These are phyloP conservation scores for Timema podura DNA, from an alignment of 2,888 invertebrate species.

Conservation along the genomic window DNA sequence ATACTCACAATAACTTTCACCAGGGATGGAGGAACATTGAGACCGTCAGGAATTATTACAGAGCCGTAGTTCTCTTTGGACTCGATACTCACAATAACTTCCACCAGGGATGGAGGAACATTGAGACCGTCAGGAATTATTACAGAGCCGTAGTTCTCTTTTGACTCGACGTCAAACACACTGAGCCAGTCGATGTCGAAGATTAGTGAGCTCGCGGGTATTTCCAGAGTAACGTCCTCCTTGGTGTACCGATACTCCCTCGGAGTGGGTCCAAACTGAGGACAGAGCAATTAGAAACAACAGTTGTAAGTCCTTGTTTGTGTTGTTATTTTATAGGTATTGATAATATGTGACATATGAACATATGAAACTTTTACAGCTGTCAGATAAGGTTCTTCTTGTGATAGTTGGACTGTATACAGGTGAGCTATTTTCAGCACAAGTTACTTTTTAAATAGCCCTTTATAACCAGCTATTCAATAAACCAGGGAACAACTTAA, in stretches of 20 bases:
- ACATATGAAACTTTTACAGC: no score
- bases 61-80: conserved; percentile 65
- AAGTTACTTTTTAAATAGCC: no score
- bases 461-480: no score
- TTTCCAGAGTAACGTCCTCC: conserved; percentile 66
- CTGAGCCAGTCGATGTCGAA: conserved; percentile 82
- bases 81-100: conserved; percentile 47
- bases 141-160: conserved; percentile 67
- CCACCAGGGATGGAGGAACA: conserved; percentile 79
- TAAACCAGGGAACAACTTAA: not conserved
- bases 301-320: no score
- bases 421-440: no score
- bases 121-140: conserved; percentile 76
- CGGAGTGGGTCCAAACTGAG: conserved; percentile 73
- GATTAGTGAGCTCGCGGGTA: conserved; percentile 77
- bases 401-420: no score
- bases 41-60: conserved; percentile 69
- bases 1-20: conserved; percentile 51
- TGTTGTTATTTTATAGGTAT: no score
- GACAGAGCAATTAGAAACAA: not conserved
- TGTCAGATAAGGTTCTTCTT: no score
- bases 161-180: conserved; percentile 66
- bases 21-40: conserved; percentile 84
- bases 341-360: no score
- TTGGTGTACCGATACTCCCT: conserved; percentile 63